These are phyloP conservation scores for Jacana jacana DNA, from an alignment of 2,113 vertebrate genomes.

Conservation along the genomic window DNA sequence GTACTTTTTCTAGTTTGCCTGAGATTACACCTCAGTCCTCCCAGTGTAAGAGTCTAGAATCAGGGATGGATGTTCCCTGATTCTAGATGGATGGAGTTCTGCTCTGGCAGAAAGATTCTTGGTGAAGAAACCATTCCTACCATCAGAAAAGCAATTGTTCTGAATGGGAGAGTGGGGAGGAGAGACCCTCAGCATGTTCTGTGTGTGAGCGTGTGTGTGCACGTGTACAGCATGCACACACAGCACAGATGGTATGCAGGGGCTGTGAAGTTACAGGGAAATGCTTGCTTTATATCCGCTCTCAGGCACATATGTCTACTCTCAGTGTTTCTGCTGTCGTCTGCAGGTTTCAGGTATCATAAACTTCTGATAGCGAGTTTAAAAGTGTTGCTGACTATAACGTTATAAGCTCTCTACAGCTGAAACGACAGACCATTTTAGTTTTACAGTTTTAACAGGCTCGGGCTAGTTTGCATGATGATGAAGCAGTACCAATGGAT, in stretches of 20 bases:
- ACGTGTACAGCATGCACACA: fast-evolving
- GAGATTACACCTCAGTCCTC: background rate
- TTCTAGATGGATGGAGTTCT: no score
- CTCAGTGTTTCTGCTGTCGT: background rate
- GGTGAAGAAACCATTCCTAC: background rate
- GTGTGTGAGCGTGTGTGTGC: background rate
- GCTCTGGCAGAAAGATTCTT: background rate
- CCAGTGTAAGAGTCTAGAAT: background rate
- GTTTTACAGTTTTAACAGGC: background rate
- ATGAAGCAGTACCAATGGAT: background rate
- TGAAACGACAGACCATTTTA: background rate
- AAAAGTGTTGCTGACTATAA: background rate
- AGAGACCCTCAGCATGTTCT: background rate
- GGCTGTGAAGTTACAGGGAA: background rate
- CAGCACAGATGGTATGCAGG: background rate
- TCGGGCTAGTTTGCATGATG: background rate
- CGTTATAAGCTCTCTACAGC: background rate
- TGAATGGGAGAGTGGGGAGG: background rate
- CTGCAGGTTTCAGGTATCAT: background rate
- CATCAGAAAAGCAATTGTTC: background rate
- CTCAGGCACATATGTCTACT: fast-evolving
- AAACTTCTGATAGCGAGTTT: background rate
- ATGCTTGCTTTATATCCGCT: background rate
- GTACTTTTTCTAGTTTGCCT: background rate
- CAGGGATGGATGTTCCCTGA: no score